Base-by-base conservation (phyloP, 2,113 vertebrate species). In the Ciconia maguari region DNA sequence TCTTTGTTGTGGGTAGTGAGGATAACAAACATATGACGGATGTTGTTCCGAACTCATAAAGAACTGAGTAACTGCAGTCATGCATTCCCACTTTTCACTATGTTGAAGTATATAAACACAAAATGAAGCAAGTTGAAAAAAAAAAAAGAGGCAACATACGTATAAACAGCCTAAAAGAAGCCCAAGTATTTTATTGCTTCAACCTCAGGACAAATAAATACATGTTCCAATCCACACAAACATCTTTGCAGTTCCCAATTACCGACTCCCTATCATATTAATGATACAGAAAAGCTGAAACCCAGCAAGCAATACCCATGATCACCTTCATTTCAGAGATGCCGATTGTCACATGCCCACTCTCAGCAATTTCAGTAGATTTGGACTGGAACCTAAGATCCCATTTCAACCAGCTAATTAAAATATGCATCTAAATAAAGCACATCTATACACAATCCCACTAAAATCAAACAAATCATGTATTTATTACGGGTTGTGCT, bases 51-150 rank as follows among this genome's bases (percentile, higher is more conserved):
- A 5, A 15, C 66, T 21, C 42, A 48, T 20, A 8, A 38, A 65
- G 11, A 7, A 12, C 19, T 3, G 38, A 76, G 62, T 4, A 54
- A 30, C 51, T 91, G 88, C 69, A 91, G 70, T 11, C 54, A 2
- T 6, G 17, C 26, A 8, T 2, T 26, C n/a, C 57, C 77, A 19
- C 60, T 17, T 9, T 34, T 29, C 55, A 3, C 46, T 5, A 24
- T 8, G 41, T 36, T 17, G 32, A 62, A 42, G 57, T 0, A 8
- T 0, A 38, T 0, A 17, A 32, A 66, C 46, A 65, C 32, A 10
- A 16, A 76, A 5, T 16, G 9, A 41, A 83, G 54, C 2, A 0
- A 36, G 8, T 15, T 18, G 12, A 34, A 49, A 36, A 7, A 34
- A 49, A 42, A 55, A 24, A 48, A 13, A 71, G 22, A 44, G 34